Evolutionary conservation across 1,140 invertebrate genomes (phyloP).

Genomic region (Nymphalis io): DNA sequence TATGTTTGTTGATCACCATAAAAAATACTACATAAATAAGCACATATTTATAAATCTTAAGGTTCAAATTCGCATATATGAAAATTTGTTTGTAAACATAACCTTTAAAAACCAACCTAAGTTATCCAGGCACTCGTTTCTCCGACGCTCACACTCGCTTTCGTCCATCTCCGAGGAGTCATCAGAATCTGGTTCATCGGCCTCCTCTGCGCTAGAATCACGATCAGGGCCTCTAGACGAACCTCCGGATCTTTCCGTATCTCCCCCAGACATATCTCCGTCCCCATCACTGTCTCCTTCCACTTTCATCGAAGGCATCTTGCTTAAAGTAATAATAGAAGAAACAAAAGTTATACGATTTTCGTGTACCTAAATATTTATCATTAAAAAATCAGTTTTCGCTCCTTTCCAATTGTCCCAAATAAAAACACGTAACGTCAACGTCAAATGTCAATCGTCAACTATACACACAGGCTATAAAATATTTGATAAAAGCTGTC

Average conservation of each 20-base stretch:
- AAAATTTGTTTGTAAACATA: conserved; percentile 77
- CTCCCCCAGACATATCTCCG: conserved; percentile 83
- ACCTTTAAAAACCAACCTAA: conserved; percentile 81
- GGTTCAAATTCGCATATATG: conserved; percentile 39
- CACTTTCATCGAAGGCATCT: conserved; percentile 82
- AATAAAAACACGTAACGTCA: conserved; percentile 47
- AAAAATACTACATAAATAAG: neutral
- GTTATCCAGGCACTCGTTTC: conserved; percentile 92
- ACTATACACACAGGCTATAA: too few relatives aligned
- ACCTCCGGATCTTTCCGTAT: conserved; percentile 83
- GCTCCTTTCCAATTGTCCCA: conserved; percentile 41
- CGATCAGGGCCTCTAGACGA: conserved; percentile 83
- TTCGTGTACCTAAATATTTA: neutral
- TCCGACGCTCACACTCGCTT: conserved; percentile 92
- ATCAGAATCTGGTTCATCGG: conserved; percentile 88
- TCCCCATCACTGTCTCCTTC: conserved; percentile 82
- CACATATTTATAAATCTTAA: conserved; percentile 21
- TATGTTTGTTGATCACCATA: too few relatives aligned
- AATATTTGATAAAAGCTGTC: too few relatives aligned
- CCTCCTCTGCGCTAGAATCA: conserved; percentile 86
- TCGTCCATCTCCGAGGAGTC: conserved; percentile 96
- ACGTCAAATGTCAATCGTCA: conserved; percentile 25
- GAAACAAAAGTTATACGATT: neutral
- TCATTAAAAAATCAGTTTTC: conserved; percentile 37
- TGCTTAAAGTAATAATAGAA: neutral